A percentile compares a stretch with the other conserved stretches of the same genome.
phyloP scores from a whole-genome alignment of 2,113 vertebrate species.

The Rhinolophus sinicus region DNA sequence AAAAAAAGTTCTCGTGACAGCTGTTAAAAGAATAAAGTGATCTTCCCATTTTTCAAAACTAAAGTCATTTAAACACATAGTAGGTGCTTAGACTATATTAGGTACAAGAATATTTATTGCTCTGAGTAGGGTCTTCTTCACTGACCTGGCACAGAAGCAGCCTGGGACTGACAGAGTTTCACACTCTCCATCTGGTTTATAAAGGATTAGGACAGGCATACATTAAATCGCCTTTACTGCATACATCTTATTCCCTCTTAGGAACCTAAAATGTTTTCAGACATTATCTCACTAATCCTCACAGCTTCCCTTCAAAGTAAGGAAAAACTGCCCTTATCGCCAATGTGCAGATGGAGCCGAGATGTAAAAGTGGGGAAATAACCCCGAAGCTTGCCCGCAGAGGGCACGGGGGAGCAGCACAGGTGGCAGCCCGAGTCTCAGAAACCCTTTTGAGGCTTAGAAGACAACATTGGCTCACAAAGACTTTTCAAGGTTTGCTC shows the following conservation, averaged over 20 bases:
- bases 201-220: background rate
- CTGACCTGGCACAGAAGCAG: background rate
- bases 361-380: background rate
- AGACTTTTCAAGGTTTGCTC: background rate
- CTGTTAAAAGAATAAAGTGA: background rate
- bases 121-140: background rate
- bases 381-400: background rate
- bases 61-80: background rate
- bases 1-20: background rate
- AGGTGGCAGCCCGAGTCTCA: rapidly evolving
- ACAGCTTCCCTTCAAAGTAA: background rate
- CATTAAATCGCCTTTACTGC: background rate
- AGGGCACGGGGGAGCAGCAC: background rate
- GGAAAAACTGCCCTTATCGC: background rate
- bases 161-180: background rate
- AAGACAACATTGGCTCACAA: background rate
- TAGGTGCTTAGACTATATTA: background rate
- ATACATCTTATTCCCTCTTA: background rate
- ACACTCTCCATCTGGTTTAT: background rate
- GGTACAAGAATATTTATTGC: background rate
- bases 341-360: background rate
- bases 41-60: background rate
- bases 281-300: background rate
- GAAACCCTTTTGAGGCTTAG: too few species aligned
- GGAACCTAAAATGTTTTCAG: background rate